Evolutionary conservation across 2,888 invertebrate species (phyloP).

Genomic region (Chymomyza fuscimana): DNA sequence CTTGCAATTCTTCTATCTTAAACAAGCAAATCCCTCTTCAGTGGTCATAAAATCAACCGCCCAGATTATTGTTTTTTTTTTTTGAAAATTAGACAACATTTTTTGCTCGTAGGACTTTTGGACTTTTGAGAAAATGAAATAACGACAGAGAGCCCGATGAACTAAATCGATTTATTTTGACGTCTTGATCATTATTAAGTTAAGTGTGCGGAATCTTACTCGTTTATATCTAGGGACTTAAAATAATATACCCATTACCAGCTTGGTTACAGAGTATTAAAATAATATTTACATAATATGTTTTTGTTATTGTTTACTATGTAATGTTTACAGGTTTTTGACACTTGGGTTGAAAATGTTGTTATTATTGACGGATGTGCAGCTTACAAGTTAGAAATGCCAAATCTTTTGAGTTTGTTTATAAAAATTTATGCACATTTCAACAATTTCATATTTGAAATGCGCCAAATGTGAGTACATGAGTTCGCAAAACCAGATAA

Average conservation of each 20-base stretch:
- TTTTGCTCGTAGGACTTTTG: too few relatives aligned
- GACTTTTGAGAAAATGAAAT: too few relatives aligned
- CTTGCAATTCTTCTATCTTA: too few relatives aligned
- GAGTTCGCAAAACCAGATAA: slow-evolving; percentile 39
- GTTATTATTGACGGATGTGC: not conserved
- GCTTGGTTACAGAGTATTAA: not conserved
- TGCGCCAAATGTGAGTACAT: slow-evolving; percentile 15
- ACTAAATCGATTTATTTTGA: too few relatives aligned
- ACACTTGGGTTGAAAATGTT: not conserved
- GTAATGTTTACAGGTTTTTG: not conserved
- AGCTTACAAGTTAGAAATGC: not conserved
- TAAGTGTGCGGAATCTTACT: too few relatives aligned
- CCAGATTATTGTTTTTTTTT: too few relatives aligned
- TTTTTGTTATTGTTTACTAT: not conserved
- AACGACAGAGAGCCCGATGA: too few relatives aligned
- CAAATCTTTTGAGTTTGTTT: not conserved
- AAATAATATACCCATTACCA: not conserved
- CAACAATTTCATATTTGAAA: not conserved
- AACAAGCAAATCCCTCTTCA: too few relatives aligned
- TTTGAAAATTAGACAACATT: too few relatives aligned
- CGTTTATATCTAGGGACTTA: too few relatives aligned
- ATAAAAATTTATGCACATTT: not conserved
- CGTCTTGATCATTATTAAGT: too few relatives aligned
- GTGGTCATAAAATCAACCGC: too few relatives aligned
- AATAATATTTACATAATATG: not conserved